These are phyloP conservation scores for Falco biarmicus DNA, from an alignment of 2,797 vertebrate species.

Conservation along the genomic window DNA sequence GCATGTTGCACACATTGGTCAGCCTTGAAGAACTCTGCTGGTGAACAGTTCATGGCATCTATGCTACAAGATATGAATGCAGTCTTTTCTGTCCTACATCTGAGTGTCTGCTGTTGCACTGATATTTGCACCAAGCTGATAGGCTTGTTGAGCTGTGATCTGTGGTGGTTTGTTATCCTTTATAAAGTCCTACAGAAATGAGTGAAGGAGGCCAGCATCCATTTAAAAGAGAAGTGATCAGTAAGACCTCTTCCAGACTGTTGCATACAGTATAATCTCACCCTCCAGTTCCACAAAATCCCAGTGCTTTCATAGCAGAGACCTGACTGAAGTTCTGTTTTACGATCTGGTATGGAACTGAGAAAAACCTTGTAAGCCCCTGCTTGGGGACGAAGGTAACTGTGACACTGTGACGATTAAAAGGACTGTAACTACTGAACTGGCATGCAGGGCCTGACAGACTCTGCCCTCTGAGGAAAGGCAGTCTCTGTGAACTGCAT, in stretches of 20 bases:
- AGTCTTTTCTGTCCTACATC: neutral
- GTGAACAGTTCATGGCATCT: neutral
- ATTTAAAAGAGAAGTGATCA: neutral
- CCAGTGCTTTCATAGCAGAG: neutral
- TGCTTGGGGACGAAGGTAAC: conserved; percentile 28
- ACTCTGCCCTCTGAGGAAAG: neutral
- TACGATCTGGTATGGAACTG: neutral
- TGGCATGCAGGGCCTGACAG: neutral
- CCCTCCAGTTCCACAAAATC: neutral
- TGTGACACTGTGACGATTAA: conserved; percentile 4
- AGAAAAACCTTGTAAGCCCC: neutral
- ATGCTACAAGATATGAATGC: neutral
- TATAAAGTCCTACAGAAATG: neutral
- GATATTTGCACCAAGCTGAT: neutral
- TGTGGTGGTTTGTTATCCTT: neutral
- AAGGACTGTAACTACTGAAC: neutral
- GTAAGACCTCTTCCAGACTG: neutral
- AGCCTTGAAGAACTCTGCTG: neutral
- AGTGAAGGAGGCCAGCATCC: neutral
- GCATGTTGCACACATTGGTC: neutral
- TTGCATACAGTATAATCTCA: neutral
- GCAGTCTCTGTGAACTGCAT: neutral
- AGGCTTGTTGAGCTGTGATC: neutral
- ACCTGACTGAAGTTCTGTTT: neutral
- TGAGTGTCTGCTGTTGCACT: neutral